Base-by-base conservation (phyloP, 2,888 invertebrate species). In the Ferdinandea cuprea region DNA sequence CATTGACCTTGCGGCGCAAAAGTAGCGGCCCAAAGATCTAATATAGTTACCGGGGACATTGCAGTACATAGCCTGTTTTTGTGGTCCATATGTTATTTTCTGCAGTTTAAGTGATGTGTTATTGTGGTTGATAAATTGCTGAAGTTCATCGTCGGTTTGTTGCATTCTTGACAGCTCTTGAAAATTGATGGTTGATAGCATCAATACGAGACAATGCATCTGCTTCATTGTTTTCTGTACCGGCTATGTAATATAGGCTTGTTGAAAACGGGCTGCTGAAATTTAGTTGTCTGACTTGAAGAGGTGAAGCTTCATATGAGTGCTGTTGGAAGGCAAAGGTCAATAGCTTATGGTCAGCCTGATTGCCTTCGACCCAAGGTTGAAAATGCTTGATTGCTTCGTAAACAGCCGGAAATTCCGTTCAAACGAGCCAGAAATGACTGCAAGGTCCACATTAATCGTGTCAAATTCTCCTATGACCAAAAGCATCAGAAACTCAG, bases 311-410 rank as follows among this genome's bases (percentile, higher is more conserved):
- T 63, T 58, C 42, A 28, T 19, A 11, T 28, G 59, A 25, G 2
- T 17, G 50, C 19, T 32, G 9, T 35, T 50, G 13, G 30, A 30
- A 52, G 13, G 28, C 50, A 52, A 52, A 52, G 7, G 30, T 30
- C 0, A 52, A 13, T 7, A 42, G 58, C 13, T 44, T 46, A n/a
- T 61, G 46, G n/a, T 44, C 63, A 48, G 32, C 32, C 48, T 46
- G 19, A 63, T 63, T 63, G 48, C 37, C 48, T 63, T 63, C 63
- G 35, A 63, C 13, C 35, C 63, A 63, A 3, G 32, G 63, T 32
- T 48, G 63, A 25, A 63, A 63, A n/a, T 32, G 11, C n/a, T 42
- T 42, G 13, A 56, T 56, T 7, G 37, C 54, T 19, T 19, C 32
- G 40, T 56, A 37, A 2, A 56, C 28, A 11, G 35, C 54, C 19